A percentile compares a stretch with the other conserved stretches of the same genome.
phyloP scores from a whole-genome alignment of 2,113 vertebrate genomes.

The Phyllostomus hastatus region DNA sequence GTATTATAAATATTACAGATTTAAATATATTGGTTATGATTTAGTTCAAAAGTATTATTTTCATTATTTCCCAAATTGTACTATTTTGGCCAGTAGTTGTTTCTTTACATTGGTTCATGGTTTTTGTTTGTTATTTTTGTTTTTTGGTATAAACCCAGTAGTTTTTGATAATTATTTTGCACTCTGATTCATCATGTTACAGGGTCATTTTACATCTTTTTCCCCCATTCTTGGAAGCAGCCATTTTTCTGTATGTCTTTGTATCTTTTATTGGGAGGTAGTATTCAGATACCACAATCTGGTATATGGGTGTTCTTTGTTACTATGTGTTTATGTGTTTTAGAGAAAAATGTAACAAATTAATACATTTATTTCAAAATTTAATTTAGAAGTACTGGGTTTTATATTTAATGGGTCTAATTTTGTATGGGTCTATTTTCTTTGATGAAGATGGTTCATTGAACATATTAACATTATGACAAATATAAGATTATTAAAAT shows the following conservation, averaged over 20 bases:
- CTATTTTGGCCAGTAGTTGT: not conserved
- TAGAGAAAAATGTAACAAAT: not conserved
- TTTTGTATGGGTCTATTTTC: not conserved
- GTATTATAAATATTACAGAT: not conserved
- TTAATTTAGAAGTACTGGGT: not conserved
- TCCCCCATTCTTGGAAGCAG: not conserved
- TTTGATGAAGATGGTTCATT: not conserved
- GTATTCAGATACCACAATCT: not conserved
- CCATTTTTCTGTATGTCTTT: not conserved
- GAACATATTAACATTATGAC: not conserved
- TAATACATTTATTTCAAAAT: not conserved
- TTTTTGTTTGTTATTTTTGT: not conserved
- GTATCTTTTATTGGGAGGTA: not conserved
- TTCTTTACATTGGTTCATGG: not conserved
- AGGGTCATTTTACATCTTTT: not conserved
- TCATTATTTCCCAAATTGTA: not conserved
- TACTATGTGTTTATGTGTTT: not conserved
- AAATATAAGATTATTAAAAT: not conserved
- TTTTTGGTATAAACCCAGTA: not conserved
- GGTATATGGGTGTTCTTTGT: not conserved
- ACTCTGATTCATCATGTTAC: not conserved
- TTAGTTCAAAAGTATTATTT: not conserved
- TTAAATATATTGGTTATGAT: not conserved
- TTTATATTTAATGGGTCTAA: not conserved
- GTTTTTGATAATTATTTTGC: not conserved